A percentile compares a stretch with the other conserved stretches of the same genome.
Conservation (phyloP, 64 coral and sea anemone genomes). For the Porites australiensis region DNA sequence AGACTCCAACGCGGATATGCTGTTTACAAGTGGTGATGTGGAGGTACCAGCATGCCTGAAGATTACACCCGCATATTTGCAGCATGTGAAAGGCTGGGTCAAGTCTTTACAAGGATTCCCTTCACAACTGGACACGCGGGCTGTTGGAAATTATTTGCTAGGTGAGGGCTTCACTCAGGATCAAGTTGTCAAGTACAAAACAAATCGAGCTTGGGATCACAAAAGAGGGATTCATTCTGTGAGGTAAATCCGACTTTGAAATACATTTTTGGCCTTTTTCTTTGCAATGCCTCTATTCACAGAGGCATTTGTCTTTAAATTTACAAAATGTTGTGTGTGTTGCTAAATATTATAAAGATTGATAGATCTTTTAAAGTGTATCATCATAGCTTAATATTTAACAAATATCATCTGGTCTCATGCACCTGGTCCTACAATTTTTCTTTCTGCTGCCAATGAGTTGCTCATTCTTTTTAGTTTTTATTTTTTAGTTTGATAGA, state of each 20-base stretch:
- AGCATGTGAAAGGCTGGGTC: conserved; percentile 40
- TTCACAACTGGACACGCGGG: conserved; percentile 47
- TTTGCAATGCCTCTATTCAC: conserved; percentile 28
- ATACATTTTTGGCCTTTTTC: conserved; percentile 28
- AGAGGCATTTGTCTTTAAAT: neutral
- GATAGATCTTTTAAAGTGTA: neutral
- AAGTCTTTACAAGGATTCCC: conserved; percentile 31
- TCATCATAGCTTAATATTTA: conserved; percentile 31
- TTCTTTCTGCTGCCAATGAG: conserved; percentile 11
- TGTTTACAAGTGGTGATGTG: neutral
- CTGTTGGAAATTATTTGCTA: conserved; percentile 72
- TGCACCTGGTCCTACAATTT: conserved; percentile 22
- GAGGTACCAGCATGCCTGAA: conserved; percentile 10
- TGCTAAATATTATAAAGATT: conserved; percentile 7
- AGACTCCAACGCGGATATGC: neutral
- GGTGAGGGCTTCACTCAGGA: conserved; percentile 57
- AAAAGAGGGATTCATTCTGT: conserved; percentile 60
- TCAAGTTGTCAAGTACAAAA: conserved; percentile 69
- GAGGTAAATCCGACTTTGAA: conserved; percentile 37
- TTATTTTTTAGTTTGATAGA: conserved; percentile 26
- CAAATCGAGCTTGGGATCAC: conserved; percentile 60
- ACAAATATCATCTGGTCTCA: conserved; percentile 29
- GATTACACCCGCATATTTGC: conserved; percentile 41
- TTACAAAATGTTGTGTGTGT: conserved; percentile 3
- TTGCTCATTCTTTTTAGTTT: neutral